Conservation (phyloP, 2,888 invertebrate species). For the Lottia gigantea region DNA sequence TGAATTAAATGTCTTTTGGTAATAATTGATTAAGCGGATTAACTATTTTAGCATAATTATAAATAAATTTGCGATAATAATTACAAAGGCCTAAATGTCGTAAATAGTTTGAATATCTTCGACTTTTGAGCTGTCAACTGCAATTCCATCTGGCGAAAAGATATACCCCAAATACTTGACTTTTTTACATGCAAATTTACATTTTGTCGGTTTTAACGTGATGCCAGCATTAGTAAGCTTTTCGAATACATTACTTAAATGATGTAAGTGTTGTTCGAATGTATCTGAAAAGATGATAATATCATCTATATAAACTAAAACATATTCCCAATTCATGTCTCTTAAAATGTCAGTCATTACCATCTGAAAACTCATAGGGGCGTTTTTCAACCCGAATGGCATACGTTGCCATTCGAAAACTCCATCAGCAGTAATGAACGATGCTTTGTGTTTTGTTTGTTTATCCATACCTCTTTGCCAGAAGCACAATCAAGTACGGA, state of each 20-base stretch:
- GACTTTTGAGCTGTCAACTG: conserved; percentile 26
- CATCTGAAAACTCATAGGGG: conserved; percentile 32
- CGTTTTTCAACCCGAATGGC: conserved; percentile 39
- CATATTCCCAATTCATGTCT: conserved; percentile 34
- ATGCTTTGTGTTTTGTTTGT: conserved; percentile 25
- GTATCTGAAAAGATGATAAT: conserved; percentile 32
- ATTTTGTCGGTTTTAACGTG: conserved; percentile 34
- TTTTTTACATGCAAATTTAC: conserved; percentile 30
- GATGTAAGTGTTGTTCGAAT: conserved; percentile 31
- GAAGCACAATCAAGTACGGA: conserved; percentile 29
- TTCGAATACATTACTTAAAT: conserved; percentile 30
- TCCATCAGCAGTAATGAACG: no score
- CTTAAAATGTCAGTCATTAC: conserved; percentile 31
- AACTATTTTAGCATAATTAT: conserved; percentile 31
- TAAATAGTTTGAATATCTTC: conserved; percentile 19
- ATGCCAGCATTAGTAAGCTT: conserved; percentile 29
- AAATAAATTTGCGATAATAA: conserved; percentile 33
- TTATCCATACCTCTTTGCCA: conserved; percentile 30
- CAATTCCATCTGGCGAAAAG: conserved; percentile 30
- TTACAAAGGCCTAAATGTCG: conserved; percentile 31
- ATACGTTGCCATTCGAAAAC: conserved; percentile 31
- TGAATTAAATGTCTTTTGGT: conserved; percentile 28
- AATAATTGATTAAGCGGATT: conserved; percentile 30
- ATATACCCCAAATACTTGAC: conserved; percentile 33
- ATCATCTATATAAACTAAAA: conserved; percentile 41